These are phyloP conservation scores for Nemapogon koenigi DNA, from an alignment of 2,888 invertebrate species.

Conservation along the genomic window DNA sequence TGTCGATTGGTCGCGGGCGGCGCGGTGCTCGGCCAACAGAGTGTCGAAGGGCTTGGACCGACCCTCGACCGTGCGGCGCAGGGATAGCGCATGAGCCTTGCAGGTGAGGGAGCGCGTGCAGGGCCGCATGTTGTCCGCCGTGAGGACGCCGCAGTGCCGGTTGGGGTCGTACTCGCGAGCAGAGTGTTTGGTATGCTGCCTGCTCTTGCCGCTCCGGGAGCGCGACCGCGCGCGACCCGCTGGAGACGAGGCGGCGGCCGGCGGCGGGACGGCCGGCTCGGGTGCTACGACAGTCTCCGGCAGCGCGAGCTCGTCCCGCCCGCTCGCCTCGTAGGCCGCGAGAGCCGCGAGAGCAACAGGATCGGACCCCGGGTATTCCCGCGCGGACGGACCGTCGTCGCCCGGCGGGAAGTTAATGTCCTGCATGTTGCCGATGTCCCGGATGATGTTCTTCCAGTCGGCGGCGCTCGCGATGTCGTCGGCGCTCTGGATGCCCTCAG, in stretches of 20 bases:
- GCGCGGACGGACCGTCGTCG: conserved; percentile 17
- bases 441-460: conserved; percentile 59
- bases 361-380: conserved; percentile 33
- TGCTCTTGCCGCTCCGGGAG: conserved; percentile 38
- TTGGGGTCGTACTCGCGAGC: conserved; percentile 81
- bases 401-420: conserved; percentile 52
- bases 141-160: conserved; percentile 81
- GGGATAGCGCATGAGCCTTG: conserved; percentile 71
- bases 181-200: conserved; percentile 53
- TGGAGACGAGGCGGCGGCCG: conserved; percentile 25
- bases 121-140: conserved; percentile 71
- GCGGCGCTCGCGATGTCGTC: conserved; percentile 54
- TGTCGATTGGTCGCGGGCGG: conserved; percentile 59
- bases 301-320: conserved; percentile 37
- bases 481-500: conserved; percentile 56
- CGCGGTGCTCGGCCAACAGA: conserved; percentile 74
- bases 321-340: conserved; percentile 34
- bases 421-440: conserved; percentile 55
- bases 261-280: conserved; percentile 32
- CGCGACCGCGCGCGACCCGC: conserved; percentile 32
- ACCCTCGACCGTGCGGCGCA: conserved; percentile 73
- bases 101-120: conserved; percentile 83
- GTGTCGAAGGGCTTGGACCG: conserved; percentile 78
- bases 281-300: conserved; percentile 36
- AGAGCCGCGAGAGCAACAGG: conserved; percentile 32